Evolutionary conservation across 2,113 vertebrate genomes (phyloP).

Genomic region (Podiceps cristatus): DNA sequence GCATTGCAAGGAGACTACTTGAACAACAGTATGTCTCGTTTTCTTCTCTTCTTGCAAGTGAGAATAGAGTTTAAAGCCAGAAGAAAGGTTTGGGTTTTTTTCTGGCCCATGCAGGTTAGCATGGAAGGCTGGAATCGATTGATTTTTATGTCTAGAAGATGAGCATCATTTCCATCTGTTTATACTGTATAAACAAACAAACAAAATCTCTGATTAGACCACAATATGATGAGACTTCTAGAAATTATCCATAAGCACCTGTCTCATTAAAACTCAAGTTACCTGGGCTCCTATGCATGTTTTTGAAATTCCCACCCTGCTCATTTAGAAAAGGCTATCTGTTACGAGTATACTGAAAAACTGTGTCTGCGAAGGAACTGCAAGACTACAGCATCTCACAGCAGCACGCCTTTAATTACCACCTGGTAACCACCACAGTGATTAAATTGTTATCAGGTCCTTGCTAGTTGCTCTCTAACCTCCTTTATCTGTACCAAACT

Average conservation of each 20-base stretch:
- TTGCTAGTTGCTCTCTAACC: background rate
- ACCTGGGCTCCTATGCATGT: background rate
- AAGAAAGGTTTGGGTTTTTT: background rate
- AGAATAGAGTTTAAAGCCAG: background rate
- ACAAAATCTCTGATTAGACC: background rate
- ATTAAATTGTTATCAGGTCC: background rate
- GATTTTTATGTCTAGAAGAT: background rate
- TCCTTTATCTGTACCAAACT: background rate
- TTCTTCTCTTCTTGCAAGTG: background rate
- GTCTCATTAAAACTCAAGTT: background rate
- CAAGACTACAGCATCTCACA: background rate
- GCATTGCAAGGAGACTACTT: background rate
- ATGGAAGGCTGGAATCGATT: background rate
- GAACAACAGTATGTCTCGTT: background rate
- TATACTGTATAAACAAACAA: background rate
- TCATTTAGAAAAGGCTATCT: background rate
- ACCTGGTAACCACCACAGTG: background rate
- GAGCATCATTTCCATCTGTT: background rate
- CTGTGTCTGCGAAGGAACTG: background rate
- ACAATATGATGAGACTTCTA: background rate
- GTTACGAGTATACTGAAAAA: background rate
- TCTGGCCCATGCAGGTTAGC: background rate
- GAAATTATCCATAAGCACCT: background rate
- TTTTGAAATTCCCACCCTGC: background rate
- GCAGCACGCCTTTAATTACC: constrained; percentile 23